These are phyloP conservation scores for Telmatherina bonti DNA, from an alignment of 2,797 vertebrate species.

Conservation along the genomic window DNA sequence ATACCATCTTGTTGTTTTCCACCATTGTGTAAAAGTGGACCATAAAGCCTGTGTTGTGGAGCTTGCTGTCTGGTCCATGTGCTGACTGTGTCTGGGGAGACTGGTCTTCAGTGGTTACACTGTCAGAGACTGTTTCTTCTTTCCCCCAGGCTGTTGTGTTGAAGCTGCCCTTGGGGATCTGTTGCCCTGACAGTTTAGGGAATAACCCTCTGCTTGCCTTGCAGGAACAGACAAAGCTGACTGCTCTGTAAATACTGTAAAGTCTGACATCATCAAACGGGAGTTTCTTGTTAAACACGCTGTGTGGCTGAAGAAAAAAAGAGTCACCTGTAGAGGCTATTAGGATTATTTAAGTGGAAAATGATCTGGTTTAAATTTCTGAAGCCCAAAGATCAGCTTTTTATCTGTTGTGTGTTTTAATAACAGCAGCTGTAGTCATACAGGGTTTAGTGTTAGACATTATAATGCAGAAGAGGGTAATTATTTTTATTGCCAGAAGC, in stretches of 20 bases:
- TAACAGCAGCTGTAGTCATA: too few species aligned
- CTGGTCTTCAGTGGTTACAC: slow-evolving; percentile 16
- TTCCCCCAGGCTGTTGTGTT: slow-evolving; percentile 31
- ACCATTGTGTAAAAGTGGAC: not conserved
- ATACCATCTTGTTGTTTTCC: too few species aligned
- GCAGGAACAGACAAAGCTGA: slow-evolving; percentile 1
- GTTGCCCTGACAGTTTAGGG: slow-evolving; percentile 17
- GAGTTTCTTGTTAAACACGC: not conserved
- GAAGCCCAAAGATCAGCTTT: too few species aligned
- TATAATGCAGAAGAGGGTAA: too few species aligned
- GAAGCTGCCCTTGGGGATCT: slow-evolving; percentile 22
- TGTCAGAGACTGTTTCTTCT: slow-evolving; percentile 4
- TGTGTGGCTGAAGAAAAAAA: too few species aligned
- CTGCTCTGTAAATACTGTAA: not conserved
- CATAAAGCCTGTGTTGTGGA: too few species aligned
- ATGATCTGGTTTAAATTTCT: too few species aligned
- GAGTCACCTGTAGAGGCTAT: too few species aligned
- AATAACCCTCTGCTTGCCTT: slow-evolving; percentile 12
- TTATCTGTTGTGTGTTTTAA: too few species aligned
- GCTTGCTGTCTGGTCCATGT: not conserved
- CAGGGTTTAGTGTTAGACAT: too few species aligned
- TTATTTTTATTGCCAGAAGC: too few species aligned
- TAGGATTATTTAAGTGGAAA: too few species aligned
- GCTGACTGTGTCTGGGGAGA: slow-evolving; percentile 10
- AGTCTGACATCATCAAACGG: not conserved